These are phyloP conservation scores for Heliconius himera DNA, from an alignment of 1,140 invertebrate genomes.

Conservation along the genomic window DNA sequence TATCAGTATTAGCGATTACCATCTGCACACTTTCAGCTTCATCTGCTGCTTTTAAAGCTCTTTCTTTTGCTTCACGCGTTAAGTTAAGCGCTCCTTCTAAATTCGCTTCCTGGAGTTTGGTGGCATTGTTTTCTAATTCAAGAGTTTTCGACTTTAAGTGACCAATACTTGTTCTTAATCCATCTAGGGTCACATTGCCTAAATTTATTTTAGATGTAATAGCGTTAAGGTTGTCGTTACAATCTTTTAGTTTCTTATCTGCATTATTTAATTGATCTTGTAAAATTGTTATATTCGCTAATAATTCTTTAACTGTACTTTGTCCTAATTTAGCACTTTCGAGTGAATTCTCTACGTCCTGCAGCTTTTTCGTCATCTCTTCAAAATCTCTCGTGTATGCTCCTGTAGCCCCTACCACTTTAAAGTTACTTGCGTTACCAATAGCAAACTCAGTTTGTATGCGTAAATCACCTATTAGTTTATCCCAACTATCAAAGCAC, in stretches of 20 bases:
- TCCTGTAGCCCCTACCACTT: conserved; percentile 95
- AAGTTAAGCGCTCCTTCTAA: conserved; percentile 96
- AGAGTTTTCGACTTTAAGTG: conserved; percentile 88
- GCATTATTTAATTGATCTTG: conserved; percentile 77
- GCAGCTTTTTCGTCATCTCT: conserved; percentile 92
- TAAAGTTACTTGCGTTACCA: conserved; percentile 93
- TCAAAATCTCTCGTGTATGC: conserved; percentile 97
- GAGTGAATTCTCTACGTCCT: conserved; percentile 90
- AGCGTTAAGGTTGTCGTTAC: conserved; percentile 86
- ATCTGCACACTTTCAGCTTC: conserved; percentile 83
- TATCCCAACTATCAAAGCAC: conserved; percentile 99
- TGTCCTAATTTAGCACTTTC: conserved; percentile 88
- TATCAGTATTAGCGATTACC: conserved; percentile 88
- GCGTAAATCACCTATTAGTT: conserved; percentile 88
- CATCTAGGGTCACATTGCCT: conserved; percentile 89
- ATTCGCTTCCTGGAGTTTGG: conserved; percentile 95
- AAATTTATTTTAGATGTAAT: conserved; percentile 90
- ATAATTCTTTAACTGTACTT: conserved; percentile 86
- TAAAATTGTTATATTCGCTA: conserved; percentile 74
- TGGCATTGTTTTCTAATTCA: conserved; percentile 92
- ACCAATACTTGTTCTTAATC: conserved; percentile 87
- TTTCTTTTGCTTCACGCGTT: conserved; percentile 89
- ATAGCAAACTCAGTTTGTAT: conserved; percentile 89
- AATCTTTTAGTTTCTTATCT: conserved; percentile 77
- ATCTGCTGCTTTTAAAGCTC: conserved; percentile 86